Conservation (phyloP, 2,797 vertebrate genomes). For the Anisognathus igniventris region DNA sequence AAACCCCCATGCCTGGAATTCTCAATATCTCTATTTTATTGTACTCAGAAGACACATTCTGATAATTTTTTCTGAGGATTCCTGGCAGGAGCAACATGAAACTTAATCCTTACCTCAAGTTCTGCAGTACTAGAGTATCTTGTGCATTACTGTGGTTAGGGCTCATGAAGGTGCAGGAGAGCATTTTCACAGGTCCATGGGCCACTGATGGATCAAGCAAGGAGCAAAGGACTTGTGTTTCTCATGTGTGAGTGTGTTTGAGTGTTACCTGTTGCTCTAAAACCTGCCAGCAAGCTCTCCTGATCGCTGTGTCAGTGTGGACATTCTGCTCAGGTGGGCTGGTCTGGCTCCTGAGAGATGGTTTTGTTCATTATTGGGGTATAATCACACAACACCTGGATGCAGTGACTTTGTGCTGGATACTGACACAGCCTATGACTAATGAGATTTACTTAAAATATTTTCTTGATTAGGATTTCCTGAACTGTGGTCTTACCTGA, state of each 20-base stretch:
- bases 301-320: background rate
- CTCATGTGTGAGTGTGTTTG: background rate
- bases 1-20: background rate
- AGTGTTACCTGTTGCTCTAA: background rate
- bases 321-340: background rate
- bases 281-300: background rate
- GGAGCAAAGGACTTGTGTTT: background rate
- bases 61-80: conserved; percentile 51
- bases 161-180: background rate
- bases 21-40: conserved; percentile 43
- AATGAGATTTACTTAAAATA: background rate
- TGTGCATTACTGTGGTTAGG: background rate
- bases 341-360: background rate
- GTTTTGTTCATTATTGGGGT: background rate
- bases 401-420: background rate
- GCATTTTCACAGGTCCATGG: background rate
- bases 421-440: background rate
- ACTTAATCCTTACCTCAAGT: background rate
- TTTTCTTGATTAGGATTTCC: background rate
- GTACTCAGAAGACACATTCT: conserved; percentile 35
- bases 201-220: background rate
- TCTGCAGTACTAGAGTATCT: background rate
- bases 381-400: background rate
- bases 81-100: conserved; percentile 23
- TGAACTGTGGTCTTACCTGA: background rate